phyloP scores from a whole-genome alignment of 2,797 vertebrate genomes.

The Macroramphosus scolopax region DNA sequence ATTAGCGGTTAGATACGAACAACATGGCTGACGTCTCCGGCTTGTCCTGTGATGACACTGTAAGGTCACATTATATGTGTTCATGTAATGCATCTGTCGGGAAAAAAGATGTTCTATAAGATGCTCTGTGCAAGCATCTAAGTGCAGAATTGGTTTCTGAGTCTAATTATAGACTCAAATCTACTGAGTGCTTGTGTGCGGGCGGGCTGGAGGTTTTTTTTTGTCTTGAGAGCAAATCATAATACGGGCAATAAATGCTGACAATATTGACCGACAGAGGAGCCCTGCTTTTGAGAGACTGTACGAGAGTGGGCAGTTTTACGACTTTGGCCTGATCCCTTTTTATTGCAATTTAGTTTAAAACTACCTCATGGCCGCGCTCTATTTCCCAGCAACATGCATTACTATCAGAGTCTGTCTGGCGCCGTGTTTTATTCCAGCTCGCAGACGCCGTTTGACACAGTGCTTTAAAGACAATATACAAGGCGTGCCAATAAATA shows the following conservation, averaged over 20 bases:
- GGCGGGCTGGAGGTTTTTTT: constrained; percentile 34
- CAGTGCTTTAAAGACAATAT: constrained; percentile 58
- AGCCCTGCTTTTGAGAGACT: constrained; percentile 51
- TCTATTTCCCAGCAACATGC: constrained; percentile 53
- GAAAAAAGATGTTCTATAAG: constrained; percentile 20
- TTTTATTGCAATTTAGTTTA: constrained; percentile 51
- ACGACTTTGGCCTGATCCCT: constrained; percentile 54
- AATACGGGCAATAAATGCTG: constrained; percentile 55
- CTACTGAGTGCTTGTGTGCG: constrained; percentile 37
- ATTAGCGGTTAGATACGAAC: constrained; percentile 28
- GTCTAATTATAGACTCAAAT: constrained; percentile 47
- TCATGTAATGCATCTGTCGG: not conserved
- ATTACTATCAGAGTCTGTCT: constrained; percentile 53
- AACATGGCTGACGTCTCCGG: not conserved
- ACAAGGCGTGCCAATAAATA: constrained; percentile 48
- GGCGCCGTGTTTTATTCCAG: constrained; percentile 55
- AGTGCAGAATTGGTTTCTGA: constrained; percentile 8
- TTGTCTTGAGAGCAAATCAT: constrained; percentile 41
- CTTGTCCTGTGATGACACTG: not conserved
- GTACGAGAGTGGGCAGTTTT: constrained; percentile 55
- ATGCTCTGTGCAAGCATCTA: constrained; percentile 2
- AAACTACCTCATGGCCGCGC: constrained; percentile 59
- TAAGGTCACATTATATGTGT: constrained; percentile 18
- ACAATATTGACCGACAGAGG: constrained; percentile 55
- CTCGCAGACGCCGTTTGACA: constrained; percentile 42